Conservation (phyloP, 1,140 invertebrate genomes). For the Orchestia grillus region DNA sequence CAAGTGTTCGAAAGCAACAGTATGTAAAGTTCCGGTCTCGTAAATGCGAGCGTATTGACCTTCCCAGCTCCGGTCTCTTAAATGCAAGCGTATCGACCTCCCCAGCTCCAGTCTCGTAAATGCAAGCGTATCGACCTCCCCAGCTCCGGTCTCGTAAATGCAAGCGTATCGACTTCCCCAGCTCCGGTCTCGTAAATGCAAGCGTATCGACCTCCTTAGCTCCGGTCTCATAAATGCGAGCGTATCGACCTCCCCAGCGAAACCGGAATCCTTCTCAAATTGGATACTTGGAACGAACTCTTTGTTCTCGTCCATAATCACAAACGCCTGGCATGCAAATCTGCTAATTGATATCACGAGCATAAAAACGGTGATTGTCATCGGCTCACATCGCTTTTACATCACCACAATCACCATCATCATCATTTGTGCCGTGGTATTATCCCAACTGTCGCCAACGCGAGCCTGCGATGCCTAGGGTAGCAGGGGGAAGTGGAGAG, state of each 20-base stretch:
- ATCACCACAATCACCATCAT: not conserved
- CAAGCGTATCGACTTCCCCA: too few relatives aligned
- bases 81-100: too few relatives aligned
- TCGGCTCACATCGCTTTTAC: not conserved
- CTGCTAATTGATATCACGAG: not conserved
- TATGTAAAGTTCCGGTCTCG: too few relatives aligned
- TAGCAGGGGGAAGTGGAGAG: not conserved
- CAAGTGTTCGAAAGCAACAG: too few relatives aligned
- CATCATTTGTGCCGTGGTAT: not conserved
- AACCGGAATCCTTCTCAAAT: not conserved
- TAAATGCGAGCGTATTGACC: too few relatives aligned
- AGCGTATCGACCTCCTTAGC: too few relatives aligned
- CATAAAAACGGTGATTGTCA: not conserved
- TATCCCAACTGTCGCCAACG: not conserved
- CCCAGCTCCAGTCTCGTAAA: too few relatives aligned
- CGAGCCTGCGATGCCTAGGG: not conserved
- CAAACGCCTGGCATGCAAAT: not conserved
- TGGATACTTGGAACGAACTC: not conserved
- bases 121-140: too few relatives aligned
- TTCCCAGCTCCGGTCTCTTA: too few relatives aligned
- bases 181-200: too few relatives aligned
- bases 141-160: too few relatives aligned
- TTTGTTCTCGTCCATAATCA: not conserved
- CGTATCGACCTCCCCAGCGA: not conserved
- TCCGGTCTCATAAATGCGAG: not conserved